Percentiles rank a stretch among this genome's conserved stretches.
phyloP scores from a whole-genome alignment of 2,113 vertebrate genomes.

The Myrmecophaga tridactyla region DNA sequence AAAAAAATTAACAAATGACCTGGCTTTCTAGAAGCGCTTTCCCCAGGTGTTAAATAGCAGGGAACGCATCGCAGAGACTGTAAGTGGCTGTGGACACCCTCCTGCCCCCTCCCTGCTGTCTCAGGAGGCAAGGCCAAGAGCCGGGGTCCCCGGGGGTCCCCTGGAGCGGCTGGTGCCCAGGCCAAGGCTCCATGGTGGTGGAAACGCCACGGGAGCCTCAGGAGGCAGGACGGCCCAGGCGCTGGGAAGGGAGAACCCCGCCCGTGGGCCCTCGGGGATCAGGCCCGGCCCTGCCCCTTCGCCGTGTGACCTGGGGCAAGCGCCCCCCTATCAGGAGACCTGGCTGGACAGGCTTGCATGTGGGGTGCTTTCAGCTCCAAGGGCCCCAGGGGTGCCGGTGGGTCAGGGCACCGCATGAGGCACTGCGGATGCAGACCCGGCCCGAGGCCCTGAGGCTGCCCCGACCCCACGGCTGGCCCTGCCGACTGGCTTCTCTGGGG shows the following conservation, averaged over 20 bases:
- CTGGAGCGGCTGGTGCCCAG: not conserved
- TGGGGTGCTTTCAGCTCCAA: not conserved
- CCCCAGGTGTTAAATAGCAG: fast-evolving
- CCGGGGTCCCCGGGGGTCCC: not conserved
- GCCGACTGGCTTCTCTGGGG: too few species aligned
- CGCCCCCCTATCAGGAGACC: fast-evolving
- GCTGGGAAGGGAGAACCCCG: not conserved
- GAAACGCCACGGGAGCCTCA: not conserved
- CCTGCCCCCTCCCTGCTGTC: not conserved
- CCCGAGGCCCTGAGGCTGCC: not conserved
- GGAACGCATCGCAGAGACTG: not conserved
- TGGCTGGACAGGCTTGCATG: fast-evolving
- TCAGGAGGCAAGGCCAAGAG: not conserved
- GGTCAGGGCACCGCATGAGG: not conserved
- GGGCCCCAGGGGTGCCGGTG: fast-evolving
- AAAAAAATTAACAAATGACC: fast-evolving
- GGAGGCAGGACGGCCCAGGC: too few species aligned
- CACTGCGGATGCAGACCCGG: not conserved
- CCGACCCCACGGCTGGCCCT: too few species aligned
- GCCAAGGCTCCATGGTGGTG: not conserved
- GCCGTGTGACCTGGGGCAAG: not conserved
- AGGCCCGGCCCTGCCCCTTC: not conserved
- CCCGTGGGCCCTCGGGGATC: too few species aligned
- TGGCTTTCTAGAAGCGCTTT: not conserved
- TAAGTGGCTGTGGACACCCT: not conserved